Evolutionary conservation across 1,140 invertebrate species (phyloP).

Genomic region (Meloidogyne floridensis): DNA sequence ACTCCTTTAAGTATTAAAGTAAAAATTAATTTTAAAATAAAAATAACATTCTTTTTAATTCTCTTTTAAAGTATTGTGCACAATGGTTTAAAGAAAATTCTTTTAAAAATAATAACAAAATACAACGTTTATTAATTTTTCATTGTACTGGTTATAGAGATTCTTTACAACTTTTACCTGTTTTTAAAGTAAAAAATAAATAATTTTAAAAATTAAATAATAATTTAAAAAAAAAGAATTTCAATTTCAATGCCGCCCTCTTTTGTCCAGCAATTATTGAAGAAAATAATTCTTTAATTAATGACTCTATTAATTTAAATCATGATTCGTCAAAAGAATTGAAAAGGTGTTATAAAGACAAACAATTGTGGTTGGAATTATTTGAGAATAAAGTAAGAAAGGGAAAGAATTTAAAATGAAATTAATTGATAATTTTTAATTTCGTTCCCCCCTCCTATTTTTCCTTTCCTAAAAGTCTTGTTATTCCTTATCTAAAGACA

Average conservation of each 20-base stretch:
- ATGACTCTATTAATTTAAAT: constrained; percentile 54
- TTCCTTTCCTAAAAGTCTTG: too few relatives aligned
- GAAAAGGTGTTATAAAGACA: constrained; percentile 24
- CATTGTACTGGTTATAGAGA: constrained; percentile 80
- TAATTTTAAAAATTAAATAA: too few relatives aligned
- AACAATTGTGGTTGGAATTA: constrained; percentile 31
- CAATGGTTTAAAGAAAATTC: constrained; percentile 76
- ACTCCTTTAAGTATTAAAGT: constrained; percentile 83
- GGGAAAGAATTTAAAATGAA: too few relatives aligned
- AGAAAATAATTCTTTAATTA: constrained; percentile 17
- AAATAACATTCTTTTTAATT: constrained; percentile 6
- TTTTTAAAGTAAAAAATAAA: constrained; percentile 35
- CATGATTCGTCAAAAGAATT: constrained; percentile 25
- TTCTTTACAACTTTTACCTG: constrained; percentile 71
- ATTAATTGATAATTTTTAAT: too few relatives aligned
- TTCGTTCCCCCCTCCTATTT: too few relatives aligned
- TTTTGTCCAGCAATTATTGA: constrained; percentile 74
- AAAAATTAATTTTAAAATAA: too few relatives aligned
- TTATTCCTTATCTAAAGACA: too few relatives aligned
- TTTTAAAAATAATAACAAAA: constrained; percentile 44
- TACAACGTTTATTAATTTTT: constrained; percentile 76
- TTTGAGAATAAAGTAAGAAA: constrained; percentile 14
- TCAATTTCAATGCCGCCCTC: constrained; percentile 73
- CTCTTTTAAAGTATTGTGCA: constrained; percentile 70
- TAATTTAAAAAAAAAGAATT: constrained; percentile 51